Evolutionary conservation across 2,113 vertebrate species (phyloP), one percentile per base, ranked within the genome.

Genomic region (Syngnathoides biaculeatus): DNA sequence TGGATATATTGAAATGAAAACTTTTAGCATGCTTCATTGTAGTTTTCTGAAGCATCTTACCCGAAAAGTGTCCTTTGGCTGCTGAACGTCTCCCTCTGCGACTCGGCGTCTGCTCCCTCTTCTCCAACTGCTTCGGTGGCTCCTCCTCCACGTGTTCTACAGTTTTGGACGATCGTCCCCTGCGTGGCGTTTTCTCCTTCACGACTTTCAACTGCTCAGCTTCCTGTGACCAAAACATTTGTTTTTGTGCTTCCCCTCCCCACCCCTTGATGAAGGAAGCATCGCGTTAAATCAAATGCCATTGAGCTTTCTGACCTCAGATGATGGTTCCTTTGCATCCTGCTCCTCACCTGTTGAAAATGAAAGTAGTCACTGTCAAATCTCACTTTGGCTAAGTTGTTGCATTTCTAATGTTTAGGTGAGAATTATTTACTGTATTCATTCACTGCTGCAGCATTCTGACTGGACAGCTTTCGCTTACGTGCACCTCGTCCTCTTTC

Each of bases 101-200:
- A 7, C 60, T 68, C 26, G 26, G 53, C 2, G 76, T 67, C 70
- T 85, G 83, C 61, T 80, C 83, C 4, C 2, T 4, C 26, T 68
- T 80, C 65, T 80, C 83, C 0, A 64, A 10, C 57, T 79, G 72
- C 77, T 64, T 14, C 20, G 53, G 15, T 42, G 64, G 65, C 0
- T 75, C 75, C 52, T 62, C 83, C 20, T 65, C 80, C 8, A 64
- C 67, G 26, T 87, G 82, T 14, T 79, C 77, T 0, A 20, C 19
- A 15, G 57, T 26, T 79, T 53, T 84, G 14, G 86, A 78, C 9
- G 84, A 80, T 55, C 79, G 83, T 70, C 84, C 82, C 64, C 85
- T 77, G 38, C 79, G 83, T n/a, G 77, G 83, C 0, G 69, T 69
- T 83, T 74, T 84, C 40, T 75, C 71, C n/a, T 83, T 89, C 2